Percentiles rank a stretch among this genome's conserved stretches.
These are phyloP conservation scores for Thunnus thynnus DNA, from an alignment of 2,113 vertebrate genomes.

Conservation along the genomic window DNA sequence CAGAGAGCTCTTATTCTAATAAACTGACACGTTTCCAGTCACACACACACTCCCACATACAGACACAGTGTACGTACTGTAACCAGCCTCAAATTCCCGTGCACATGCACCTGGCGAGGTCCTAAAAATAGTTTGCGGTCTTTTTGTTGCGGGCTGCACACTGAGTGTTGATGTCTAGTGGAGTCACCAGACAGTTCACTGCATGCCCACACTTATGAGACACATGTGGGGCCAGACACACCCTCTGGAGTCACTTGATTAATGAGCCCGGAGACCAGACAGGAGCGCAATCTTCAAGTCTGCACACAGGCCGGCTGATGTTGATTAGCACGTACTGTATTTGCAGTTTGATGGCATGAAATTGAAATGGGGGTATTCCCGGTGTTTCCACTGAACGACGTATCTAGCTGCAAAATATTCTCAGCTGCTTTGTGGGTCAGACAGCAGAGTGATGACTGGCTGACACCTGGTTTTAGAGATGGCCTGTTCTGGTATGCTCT, in stretches of 20 bases:
- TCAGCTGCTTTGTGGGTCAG: slow-evolving; percentile 65
- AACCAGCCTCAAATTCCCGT: not conserved
- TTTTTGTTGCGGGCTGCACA: slow-evolving; percentile 24
- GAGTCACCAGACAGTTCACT: slow-evolving; percentile 45
- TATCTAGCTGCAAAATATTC: slow-evolving; percentile 36
- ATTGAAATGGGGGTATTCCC: slow-evolving; percentile 36
- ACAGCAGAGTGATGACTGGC: slow-evolving; percentile 65
- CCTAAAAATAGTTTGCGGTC: slow-evolving; percentile 58
- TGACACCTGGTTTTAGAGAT: slow-evolving; percentile 72
- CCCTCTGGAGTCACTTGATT: slow-evolving; percentile 60
- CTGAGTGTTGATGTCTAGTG: slow-evolving; percentile 46
- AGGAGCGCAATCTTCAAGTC: slow-evolving; percentile 52
- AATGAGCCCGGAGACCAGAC: slow-evolving; percentile 69
- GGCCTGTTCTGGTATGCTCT: slow-evolving; percentile 55
- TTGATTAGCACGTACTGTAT: slow-evolving; percentile 45
- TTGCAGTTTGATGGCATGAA: slow-evolving; percentile 8
- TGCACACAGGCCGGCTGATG: slow-evolving; percentile 37
- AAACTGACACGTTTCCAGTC: slow-evolving; percentile 51
- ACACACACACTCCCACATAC: slow-evolving; percentile 15
- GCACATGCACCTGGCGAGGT: slow-evolving; percentile 50
- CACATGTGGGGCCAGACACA: slow-evolving; percentile 51
- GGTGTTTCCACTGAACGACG: slow-evolving; percentile 33
- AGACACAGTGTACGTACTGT: slow-evolving; percentile 19
- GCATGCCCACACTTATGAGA: slow-evolving; percentile 49
- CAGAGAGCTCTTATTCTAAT: slow-evolving; percentile 49